phyloP scores from a whole-genome alignment of 2,888 invertebrate genomes.

The Leptinotarsa tumamoca region DNA sequence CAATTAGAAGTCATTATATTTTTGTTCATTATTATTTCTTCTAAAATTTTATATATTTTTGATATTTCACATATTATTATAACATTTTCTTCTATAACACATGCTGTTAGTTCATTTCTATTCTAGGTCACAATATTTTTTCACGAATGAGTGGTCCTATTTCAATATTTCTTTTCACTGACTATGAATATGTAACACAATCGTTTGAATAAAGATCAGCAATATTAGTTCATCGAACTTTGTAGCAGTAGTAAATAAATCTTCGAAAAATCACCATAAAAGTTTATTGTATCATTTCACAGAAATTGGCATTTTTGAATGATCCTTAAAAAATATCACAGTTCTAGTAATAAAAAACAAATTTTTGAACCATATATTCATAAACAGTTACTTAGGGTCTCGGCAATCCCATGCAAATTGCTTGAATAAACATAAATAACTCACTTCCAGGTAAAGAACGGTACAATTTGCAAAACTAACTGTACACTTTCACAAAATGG shows the following conservation, averaged over 20 bases:
- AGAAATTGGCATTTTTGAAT: neutral
- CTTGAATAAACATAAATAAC: constrained; percentile 16
- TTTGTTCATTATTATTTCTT: too few species aligned
- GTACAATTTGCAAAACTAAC: constrained; percentile 36
- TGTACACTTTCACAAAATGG: constrained; percentile 28
- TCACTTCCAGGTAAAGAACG: constrained; percentile 36
- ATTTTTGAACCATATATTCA: constrained; percentile 30
- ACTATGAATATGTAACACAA: too few species aligned
- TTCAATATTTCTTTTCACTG: too few species aligned
- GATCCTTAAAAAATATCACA: constrained; percentile 17
- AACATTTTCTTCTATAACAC: too few species aligned
- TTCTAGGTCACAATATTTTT: too few species aligned
- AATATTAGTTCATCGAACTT: neutral
- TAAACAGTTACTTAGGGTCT: constrained; percentile 35
- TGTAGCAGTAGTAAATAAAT: neutral
- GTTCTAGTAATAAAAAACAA: constrained; percentile 33
- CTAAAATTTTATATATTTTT: too few species aligned
- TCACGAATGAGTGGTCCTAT: too few species aligned
- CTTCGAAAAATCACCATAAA: neutral
- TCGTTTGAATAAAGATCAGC: neutral
- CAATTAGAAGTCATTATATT: too few species aligned
- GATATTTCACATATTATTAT: too few species aligned
- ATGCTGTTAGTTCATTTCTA: too few species aligned
- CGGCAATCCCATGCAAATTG: constrained; percentile 31
- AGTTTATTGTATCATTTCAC: constrained; percentile 7